phyloP scores from a whole-genome alignment of 2,888 invertebrate species.

The Drosophila parthenogenetica region DNA sequence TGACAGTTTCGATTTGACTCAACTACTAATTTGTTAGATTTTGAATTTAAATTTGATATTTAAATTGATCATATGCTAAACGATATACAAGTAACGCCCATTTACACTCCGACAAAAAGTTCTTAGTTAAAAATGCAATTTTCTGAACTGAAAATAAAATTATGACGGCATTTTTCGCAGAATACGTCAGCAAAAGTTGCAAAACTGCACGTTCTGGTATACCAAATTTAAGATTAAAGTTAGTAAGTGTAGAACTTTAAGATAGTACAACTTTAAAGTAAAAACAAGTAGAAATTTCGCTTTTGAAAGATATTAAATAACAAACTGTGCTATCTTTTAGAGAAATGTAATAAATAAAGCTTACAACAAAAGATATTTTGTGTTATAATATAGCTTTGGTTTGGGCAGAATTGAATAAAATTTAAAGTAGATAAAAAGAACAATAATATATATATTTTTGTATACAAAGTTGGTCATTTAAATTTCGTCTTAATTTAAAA shows the following conservation, averaged over 20 bases:
- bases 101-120: constrained; percentile 8
- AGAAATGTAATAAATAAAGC: not conserved
- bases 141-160: constrained; percentile 7
- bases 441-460: too few relatives aligned
- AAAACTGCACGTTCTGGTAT: constrained; percentile 35
- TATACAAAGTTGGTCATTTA: too few relatives aligned
- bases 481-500: too few relatives aligned
- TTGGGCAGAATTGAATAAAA: too few relatives aligned
- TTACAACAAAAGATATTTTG: not conserved
- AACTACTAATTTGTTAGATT: constrained; percentile 22
- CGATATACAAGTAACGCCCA: constrained; percentile 33
- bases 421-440: too few relatives aligned
- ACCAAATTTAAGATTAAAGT: constrained; percentile 23
- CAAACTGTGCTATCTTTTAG: too few relatives aligned
- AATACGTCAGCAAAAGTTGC: constrained; percentile 3
- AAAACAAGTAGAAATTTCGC: not conserved
- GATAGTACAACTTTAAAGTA: not conserved
- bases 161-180: constrained; percentile 2
- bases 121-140: not conserved
- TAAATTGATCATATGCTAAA: constrained; percentile 55
- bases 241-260: constrained; percentile 5
- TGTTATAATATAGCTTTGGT: not conserved
- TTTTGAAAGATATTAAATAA: not conserved
- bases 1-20: constrained; percentile 50
- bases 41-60: constrained; percentile 7